A percentile compares a stretch with the other conserved stretches of the same genome.
These are phyloP conservation scores for Pleuronectes platessa DNA, from an alignment of 2,113 vertebrate genomes.

Conservation along the genomic window DNA sequence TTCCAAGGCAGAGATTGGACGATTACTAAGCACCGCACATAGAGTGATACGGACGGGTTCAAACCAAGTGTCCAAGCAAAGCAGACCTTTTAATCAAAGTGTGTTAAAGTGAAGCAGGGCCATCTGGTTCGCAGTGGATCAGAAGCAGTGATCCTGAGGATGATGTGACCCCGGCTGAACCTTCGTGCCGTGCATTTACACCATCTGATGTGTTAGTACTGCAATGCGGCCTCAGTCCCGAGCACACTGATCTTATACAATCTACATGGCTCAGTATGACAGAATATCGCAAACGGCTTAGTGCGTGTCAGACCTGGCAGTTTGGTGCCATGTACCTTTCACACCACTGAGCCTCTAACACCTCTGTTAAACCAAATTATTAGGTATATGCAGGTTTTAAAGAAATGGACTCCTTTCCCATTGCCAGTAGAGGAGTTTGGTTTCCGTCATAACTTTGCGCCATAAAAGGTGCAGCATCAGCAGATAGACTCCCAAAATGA, in stretches of 20 bases:
- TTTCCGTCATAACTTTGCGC: no score
- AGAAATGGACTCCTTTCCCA: no score
- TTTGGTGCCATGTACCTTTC: not conserved
- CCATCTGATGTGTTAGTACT: slow-evolving; percentile 70
- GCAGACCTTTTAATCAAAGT: slow-evolving; percentile 53
- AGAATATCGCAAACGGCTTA: slow-evolving; percentile 12
- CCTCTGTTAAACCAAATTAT: no score
- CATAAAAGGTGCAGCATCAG: no score
- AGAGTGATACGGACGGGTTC: slow-evolving; percentile 20
- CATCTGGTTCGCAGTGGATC: slow-evolving; percentile 75
- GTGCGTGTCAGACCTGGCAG: slow-evolving; percentile 13
- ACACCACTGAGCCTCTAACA: no score
- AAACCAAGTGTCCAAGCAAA: slow-evolving; percentile 6
- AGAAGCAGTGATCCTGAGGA: slow-evolving; percentile 69
- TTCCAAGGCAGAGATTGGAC: not conserved
- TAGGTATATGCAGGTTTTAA: no score
- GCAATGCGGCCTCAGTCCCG: slow-evolving; percentile 34
- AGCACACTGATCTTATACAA: slow-evolving; percentile 56
- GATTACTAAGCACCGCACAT: not conserved
- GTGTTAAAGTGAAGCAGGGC: slow-evolving; percentile 58
- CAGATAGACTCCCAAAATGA: no score
- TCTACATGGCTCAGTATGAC: slow-evolving; percentile 24
- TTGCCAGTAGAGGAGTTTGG: no score
- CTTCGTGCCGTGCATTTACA: slow-evolving; percentile 59
- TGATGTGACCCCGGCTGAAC: slow-evolving; percentile 63